A percentile compares a stretch with the other conserved stretches of the same genome.
Conservation (phyloP, 2,888 invertebrate species). For the Ectropis crepuscularia region DNA sequence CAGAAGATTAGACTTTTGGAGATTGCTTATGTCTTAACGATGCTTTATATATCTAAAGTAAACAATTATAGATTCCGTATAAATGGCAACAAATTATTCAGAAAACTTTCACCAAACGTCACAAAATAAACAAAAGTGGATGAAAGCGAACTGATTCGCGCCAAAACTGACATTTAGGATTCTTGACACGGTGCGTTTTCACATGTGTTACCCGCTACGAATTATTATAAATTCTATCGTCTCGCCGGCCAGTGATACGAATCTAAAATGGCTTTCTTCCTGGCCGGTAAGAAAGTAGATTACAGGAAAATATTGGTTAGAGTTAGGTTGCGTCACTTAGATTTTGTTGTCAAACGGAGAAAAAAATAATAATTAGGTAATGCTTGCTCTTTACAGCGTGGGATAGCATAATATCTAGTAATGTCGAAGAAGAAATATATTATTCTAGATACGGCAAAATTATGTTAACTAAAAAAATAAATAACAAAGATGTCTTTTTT, state of each 20-base stretch:
- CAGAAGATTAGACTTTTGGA: no score
- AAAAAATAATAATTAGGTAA: no score
- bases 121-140: constrained; percentile 45
- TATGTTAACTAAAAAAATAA: no score
- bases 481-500: no score
- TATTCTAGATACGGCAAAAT: no score
- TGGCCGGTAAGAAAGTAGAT: constrained; percentile 54
- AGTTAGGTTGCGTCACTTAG: constrained; percentile 6
- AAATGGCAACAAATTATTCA: constrained; percentile 17
- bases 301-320: constrained; percentile 13
- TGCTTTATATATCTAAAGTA: no score
- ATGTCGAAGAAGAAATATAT: no score
- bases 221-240: constrained; percentile 70
- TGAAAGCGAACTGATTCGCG: constrained; percentile 49
- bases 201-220: constrained; percentile 58
- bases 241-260: constrained; percentile 43
- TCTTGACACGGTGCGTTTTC: constrained; percentile 68
- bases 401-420: no score
- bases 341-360: neutral
- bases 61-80: no score
- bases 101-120: constrained; percentile 47
- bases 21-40: no score
- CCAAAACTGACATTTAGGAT: constrained; percentile 56
- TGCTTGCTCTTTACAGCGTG: no score
- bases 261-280: constrained; percentile 60